Evolutionary conservation across 2,888 invertebrate species (phyloP).

Genomic region (Calliopum simillimum): DNA sequence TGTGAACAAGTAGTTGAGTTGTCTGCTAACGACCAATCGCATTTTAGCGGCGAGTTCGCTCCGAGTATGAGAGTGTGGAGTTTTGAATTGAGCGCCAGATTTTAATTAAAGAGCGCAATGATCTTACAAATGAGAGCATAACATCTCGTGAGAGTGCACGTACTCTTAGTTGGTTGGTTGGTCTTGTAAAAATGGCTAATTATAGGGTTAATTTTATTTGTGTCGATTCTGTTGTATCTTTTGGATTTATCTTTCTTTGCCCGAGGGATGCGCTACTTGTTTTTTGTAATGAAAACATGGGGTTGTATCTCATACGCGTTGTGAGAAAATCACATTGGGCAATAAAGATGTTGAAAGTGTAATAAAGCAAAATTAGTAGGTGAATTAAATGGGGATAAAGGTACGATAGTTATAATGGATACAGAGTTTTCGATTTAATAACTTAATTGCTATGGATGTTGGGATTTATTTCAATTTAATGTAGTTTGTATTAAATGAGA

Average conservation of each 20-base stretch:
- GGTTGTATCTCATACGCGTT: constrained; percentile 33
- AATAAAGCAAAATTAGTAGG: background rate
- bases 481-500: no score
- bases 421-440: background rate
- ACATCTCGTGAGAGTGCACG: background rate
- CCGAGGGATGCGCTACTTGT: constrained; percentile 29
- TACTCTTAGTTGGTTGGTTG: background rate
- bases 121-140: background rate
- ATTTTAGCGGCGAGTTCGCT: background rate
- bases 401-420: no score
- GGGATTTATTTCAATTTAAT: no score
- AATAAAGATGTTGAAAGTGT: constrained; percentile 15
- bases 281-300: background rate
- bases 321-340: background rate
- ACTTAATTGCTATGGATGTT: background rate
- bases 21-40: constrained; percentile 39
- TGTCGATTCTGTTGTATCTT: constrained; percentile 9
- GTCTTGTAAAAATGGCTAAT: constrained; percentile 8
- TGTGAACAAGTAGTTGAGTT: constrained; percentile 33
- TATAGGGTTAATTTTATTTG: constrained; percentile 34
- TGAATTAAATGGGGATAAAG: constrained; percentile 5
- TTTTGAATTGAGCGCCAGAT: background rate
- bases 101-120: background rate
- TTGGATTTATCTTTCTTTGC: constrained; percentile 16
- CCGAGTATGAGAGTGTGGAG: constrained; percentile 11